Conservation (phyloP, 2,797 vertebrate species). For the Sciurus carolinensis region DNA sequence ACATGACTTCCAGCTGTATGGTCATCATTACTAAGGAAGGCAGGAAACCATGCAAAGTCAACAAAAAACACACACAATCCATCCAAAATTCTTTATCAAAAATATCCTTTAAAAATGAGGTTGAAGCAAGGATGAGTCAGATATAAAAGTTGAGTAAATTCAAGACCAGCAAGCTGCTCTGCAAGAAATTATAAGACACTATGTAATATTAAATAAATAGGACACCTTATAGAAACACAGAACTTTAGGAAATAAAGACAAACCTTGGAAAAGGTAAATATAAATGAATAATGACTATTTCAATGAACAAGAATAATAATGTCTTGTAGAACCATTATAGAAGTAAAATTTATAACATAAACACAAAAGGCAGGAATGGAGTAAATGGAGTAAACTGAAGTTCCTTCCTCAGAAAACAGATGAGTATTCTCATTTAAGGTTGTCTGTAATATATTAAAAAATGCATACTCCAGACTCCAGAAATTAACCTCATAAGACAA, state of each 20-base stretch:
- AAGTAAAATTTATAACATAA: background rate
- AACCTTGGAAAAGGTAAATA: background rate
- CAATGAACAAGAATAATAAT: background rate
- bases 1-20: background rate
- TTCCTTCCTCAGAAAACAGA: background rate
- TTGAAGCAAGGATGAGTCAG: background rate
- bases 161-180: background rate
- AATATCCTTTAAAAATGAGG: background rate
- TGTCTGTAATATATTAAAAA: background rate
- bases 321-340: background rate
- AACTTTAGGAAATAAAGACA: slow-evolving; percentile 19
- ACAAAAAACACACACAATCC: background rate
- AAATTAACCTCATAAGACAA: background rate
- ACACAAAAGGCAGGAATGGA: background rate
- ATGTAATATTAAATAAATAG: background rate
- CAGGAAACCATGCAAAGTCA: background rate
- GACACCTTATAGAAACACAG: background rate
- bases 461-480: background rate
- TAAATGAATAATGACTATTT: background rate
- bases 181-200: background rate
- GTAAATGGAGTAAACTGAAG: background rate
- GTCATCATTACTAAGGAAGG: background rate
- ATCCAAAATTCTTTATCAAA: slow-evolving; percentile 19
- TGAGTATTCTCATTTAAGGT: background rate
- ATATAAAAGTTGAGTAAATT: background rate